phyloP scores from a whole-genome alignment of 2,888 invertebrate species.

The Mesorhabditis belari region DNA sequence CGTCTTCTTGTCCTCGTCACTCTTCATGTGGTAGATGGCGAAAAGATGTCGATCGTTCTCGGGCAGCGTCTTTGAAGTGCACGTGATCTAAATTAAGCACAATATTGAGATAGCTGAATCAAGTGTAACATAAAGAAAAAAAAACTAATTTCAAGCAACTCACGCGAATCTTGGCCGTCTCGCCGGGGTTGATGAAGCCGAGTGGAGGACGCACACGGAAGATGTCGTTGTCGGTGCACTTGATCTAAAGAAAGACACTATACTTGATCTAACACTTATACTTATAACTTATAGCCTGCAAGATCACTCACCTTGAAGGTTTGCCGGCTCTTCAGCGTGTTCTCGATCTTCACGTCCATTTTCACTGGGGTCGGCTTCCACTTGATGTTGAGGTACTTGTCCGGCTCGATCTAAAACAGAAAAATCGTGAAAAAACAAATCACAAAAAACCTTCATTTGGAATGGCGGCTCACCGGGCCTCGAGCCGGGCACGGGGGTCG shows the following conservation, averaged over 20 bases:
- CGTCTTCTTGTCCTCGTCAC: conserved; percentile 11
- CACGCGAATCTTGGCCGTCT: conserved; percentile 19
- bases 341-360: conserved; percentile 21
- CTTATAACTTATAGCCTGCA: not conserved
- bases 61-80: conserved; percentile 18
- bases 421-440: not conserved
- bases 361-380: conserved; percentile 10
- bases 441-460: not conserved
- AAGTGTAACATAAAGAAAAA: too few relatives aligned
- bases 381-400: conserved; percentile 21
- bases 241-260: conserved; percentile 14
- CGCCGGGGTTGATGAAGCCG: conserved; percentile 30
- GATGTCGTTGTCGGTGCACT: conserved; percentile 38
- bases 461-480: not conserved
- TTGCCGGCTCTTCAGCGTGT: conserved; percentile 23
- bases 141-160: too few relatives aligned
- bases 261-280: not conserved
- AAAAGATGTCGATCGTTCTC: conserved; percentile 29
- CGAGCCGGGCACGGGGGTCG: not conserved
- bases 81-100: conserved; percentile 12
- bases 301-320: conserved; percentile 23
- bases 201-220: conserved; percentile 44
- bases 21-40: conserved; percentile 36
- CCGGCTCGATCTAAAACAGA: conserved; percentile 15
- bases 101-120: not conserved